A percentile compares a stretch with the other conserved stretches of the same genome.
These are phyloP conservation scores for Phenganax marumi DNA, from an alignment of 92 coral and sea anemone genomes.

Conservation along the genomic window DNA sequence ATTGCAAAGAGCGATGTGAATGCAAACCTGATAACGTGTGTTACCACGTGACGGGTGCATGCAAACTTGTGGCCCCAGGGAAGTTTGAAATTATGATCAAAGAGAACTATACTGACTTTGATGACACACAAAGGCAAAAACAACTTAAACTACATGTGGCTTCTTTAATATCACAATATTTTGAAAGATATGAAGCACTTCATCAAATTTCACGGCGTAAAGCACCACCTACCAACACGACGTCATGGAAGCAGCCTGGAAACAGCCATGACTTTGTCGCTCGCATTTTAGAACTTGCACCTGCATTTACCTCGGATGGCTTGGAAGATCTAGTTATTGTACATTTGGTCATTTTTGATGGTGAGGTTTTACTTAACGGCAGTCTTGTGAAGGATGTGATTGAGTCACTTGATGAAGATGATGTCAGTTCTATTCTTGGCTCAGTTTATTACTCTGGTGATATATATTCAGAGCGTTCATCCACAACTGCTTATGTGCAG, in stretches of 20 bases:
- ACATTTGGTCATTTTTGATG: slow-evolving; percentile 67
- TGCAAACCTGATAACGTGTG: slow-evolving; percentile 66
- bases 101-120: slow-evolving; percentile 51
- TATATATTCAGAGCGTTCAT: slow-evolving; percentile 47
- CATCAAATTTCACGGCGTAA: slow-evolving; percentile 6
- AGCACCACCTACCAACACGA: slow-evolving; percentile 17
- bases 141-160: slow-evolving; percentile 74
- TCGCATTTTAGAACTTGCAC: slow-evolving; percentile 56
- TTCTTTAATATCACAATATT: slow-evolving; percentile 60
- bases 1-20: slow-evolving; percentile 59
- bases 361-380: slow-evolving; percentile 62
- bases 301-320: slow-evolving; percentile 50
- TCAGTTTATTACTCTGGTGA: slow-evolving; percentile 67
- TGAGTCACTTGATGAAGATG: slow-evolving; percentile 42
- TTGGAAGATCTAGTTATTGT: slow-evolving; percentile 52
- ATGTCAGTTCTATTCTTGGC: slow-evolving; percentile 58
- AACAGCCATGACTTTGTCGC: slow-evolving; percentile 73
- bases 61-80: slow-evolving; percentile 64
- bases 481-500: slow-evolving; percentile 57
- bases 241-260: not conserved
- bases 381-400: slow-evolving; percentile 69
- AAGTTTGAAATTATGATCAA: slow-evolving; percentile 59
- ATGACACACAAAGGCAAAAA: slow-evolving; percentile 61
- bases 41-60: slow-evolving; percentile 76
- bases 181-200: slow-evolving; percentile 24